These are phyloP conservation scores for Tetragnatha versicolor DNA, from an alignment of 1,140 invertebrate species.

Conservation along the genomic window DNA sequence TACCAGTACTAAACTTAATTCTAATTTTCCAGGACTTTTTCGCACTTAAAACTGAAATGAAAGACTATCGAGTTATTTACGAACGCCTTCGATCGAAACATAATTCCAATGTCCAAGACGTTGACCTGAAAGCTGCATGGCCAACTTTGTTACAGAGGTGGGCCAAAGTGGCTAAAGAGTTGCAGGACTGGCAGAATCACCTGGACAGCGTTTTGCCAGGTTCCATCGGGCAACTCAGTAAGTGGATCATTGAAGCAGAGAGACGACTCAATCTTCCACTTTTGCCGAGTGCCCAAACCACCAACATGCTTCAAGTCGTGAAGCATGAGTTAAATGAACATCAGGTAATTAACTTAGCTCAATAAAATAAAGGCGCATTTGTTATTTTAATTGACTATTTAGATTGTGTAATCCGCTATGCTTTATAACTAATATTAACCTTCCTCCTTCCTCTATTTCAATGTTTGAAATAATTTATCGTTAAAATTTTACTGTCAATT, in stretches of 20 bases:
- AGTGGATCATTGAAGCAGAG: constrained; percentile 88
- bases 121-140: constrained; percentile 56
- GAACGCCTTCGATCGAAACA: constrained; percentile 51
- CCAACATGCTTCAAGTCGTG: constrained; percentile 65
- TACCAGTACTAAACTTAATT: too few relatives aligned
- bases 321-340: constrained; percentile 22
- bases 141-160: constrained; percentile 56
- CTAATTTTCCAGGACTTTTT: constrained; percentile 57
- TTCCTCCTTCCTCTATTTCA: too few relatives aligned
- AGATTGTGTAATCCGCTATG: too few relatives aligned
- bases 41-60: constrained; percentile 55
- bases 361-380: too few relatives aligned
- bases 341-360: constrained; percentile 46
- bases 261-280: constrained; percentile 78
- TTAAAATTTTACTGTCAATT: too few relatives aligned
- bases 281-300: constrained; percentile 72
- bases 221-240: constrained; percentile 82
- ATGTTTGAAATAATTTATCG: too few relatives aligned
- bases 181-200: constrained; percentile 79
- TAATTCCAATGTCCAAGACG: constrained; percentile 16
- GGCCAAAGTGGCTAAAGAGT: constrained; percentile 55
- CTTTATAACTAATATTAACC: too few relatives aligned
- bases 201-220: constrained; percentile 84
- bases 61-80: constrained; percentile 49
- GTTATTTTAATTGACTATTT: too few relatives aligned